Evolutionary conservation across 2,797 vertebrate genomes (phyloP), one percentile per base, ranked within the genome.

Genomic region (Micromesistius poutassou): DNA sequence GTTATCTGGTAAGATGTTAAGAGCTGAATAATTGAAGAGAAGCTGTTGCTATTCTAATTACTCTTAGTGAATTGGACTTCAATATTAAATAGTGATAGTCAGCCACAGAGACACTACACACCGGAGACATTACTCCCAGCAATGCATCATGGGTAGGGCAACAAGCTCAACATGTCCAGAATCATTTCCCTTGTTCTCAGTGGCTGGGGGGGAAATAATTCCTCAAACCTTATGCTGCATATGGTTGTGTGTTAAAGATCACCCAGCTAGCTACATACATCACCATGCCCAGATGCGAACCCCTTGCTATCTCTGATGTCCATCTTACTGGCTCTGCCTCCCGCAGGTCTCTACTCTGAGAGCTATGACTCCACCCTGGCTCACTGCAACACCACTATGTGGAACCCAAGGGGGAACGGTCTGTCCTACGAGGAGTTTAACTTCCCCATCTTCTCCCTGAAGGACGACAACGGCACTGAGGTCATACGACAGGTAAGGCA

Each of bases 401-500:
- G 98, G 98, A 99, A 99, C 80, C 93, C 93, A 0, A 8, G 91
- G 3, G 97, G 97, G 1, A 95, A 80, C 0, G 95, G 94, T 0
- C 82, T 99, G 74, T 95, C 96, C 0, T 97, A 97, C 0, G 96
- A 98, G 89, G 95, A 97, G 72, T 99, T 95, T 4, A 87, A 92
- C 78, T 99, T 99, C 83, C 98, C 98, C 0, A 94, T 99, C 77
- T 98, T 99, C 90, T 96, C 97, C 1, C 89, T 99, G 10, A 93
- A 95, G 33, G 95, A 98, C 0, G 93, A 96, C 91, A 96, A 96
- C 0, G 95, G 99, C 89, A 97, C 96, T 0, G 87, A 92, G 72
- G 85, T 95, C 73, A 96, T 99, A 78, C 96, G 95, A 9, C 94
- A 98, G 96, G 98, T 94, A 87, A 82, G 78, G 1, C 30, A 19